Evolutionary conservation across 2,888 invertebrate genomes (phyloP).

Genomic region (Machimus atricapillus): DNA sequence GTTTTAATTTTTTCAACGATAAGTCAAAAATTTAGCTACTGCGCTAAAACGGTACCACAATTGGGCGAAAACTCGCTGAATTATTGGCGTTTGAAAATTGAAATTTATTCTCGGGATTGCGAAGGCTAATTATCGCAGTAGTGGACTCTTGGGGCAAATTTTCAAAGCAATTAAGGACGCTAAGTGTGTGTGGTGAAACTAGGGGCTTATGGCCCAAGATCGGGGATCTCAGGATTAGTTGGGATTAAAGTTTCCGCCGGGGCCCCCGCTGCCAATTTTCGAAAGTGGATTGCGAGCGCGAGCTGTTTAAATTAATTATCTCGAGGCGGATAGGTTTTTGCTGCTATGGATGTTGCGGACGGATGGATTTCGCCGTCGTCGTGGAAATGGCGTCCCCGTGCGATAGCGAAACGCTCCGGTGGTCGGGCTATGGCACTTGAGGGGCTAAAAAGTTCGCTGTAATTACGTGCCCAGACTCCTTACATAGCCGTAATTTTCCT

Average conservation of each 20-base stretch:
- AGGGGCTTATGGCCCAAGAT: neutral
- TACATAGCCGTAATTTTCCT: conserved; percentile 24
- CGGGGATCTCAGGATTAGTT: neutral
- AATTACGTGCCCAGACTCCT: conserved; percentile 25
- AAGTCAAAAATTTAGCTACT: neutral
- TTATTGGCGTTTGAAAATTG: neutral
- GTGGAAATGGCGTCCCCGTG: neutral
- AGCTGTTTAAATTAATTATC: conserved; percentile 11
- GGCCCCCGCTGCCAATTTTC: neutral
- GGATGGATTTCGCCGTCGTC: neutral
- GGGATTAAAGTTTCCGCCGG: neutral
- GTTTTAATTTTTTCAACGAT: neutral
- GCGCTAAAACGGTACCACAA: neutral
- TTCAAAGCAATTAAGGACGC: conserved; percentile 2
- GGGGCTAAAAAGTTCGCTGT: neutral
- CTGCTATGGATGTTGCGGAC: neutral
- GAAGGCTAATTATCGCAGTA: neutral
- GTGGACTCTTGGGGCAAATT: neutral
- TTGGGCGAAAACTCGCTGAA: neutral
- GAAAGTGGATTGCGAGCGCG: neutral
- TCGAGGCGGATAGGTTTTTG: neutral
- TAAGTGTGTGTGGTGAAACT: neutral
- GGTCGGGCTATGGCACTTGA: neutral
- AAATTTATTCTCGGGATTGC: neutral
- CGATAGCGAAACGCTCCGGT: neutral